phyloP scores from a whole-genome alignment of 2,797 vertebrate genomes.

The Scomberomorus guttatus region DNA sequence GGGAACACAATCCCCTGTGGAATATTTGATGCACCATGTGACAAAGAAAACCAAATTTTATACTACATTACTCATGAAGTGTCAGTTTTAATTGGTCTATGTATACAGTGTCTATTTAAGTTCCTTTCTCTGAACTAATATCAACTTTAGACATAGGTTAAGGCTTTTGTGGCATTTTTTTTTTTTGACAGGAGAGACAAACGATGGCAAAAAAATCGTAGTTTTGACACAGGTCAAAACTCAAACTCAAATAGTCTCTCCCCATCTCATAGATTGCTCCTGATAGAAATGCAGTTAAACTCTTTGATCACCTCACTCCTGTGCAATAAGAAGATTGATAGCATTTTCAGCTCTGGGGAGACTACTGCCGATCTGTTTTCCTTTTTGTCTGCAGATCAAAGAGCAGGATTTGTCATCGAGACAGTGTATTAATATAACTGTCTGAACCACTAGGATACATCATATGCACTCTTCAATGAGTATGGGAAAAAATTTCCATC shows the following conservation, averaged over 20 bases:
- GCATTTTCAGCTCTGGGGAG: constrained; percentile 40
- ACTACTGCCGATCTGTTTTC: constrained; percentile 6
- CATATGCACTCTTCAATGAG: constrained; percentile 49
- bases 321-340: constrained; percentile 55
- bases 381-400: constrained; percentile 61
- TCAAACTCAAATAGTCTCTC: constrained; percentile 16
- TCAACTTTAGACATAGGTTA: not conserved
- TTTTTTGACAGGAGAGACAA: not conserved
- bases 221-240: constrained; percentile 15
- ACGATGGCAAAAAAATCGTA: not conserved
- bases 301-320: constrained; percentile 67
- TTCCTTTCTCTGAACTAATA: not conserved
- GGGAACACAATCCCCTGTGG: not conserved
- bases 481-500: constrained; percentile 26
- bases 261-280: constrained; percentile 38
- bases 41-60: not conserved
- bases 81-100: not conserved
- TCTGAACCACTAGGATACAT: constrained; percentile 58
- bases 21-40: constrained; percentile 1
- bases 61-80: not conserved
- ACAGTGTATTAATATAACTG: constrained; percentile 67
- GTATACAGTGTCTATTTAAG: not conserved
- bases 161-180: not conserved
- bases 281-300: constrained; percentile 62
- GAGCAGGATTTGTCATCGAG: constrained; percentile 59